These are phyloP conservation scores for Ceratosolen fusciceps DNA, from an alignment of 1,140 invertebrate species.

Conservation along the genomic window DNA sequence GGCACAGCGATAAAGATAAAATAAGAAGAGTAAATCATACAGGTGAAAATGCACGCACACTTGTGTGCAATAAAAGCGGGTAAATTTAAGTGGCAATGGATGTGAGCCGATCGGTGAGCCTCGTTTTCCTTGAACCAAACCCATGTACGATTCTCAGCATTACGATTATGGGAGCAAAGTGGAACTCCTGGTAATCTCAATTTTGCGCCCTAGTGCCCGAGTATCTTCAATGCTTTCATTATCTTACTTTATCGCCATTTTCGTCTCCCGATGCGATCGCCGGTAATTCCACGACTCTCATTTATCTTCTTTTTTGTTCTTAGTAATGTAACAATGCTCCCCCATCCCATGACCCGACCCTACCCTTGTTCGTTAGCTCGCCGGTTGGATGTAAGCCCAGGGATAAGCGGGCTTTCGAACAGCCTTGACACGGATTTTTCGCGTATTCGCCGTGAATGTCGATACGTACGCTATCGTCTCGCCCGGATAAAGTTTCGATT, in stretches of 20 bases:
- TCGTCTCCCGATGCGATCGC: background rate
- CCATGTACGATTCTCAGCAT: slow-evolving; percentile 28
- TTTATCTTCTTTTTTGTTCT: background rate
- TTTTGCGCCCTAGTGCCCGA: slow-evolving; percentile 4
- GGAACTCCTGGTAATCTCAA: background rate
- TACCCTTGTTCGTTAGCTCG: slow-evolving; percentile 15
- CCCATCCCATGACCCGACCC: background rate
- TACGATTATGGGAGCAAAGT: background rate
- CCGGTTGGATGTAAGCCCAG: slow-evolving; percentile 11
- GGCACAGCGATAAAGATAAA: slow-evolving; percentile 8
- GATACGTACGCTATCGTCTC: background rate
- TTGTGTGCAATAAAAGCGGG: background rate
- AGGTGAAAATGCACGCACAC: background rate
- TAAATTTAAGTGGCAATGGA: background rate
- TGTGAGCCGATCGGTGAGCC: background rate
- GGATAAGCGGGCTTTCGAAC: slow-evolving; percentile 27
- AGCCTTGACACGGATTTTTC: slow-evolving; percentile 41
- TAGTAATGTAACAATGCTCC: slow-evolving; percentile 5
- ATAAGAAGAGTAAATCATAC: slow-evolving; percentile 31
- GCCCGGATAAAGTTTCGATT: slow-evolving; percentile 24
- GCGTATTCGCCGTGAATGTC: background rate
- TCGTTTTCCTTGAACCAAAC: slow-evolving; percentile 45
- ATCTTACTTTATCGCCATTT: background rate
- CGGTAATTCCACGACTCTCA: background rate
- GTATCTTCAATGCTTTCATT: slow-evolving; percentile 5